Percentiles rank a stretch among this genome's conserved stretches.
Conservation (phyloP, 2,113 vertebrate genomes). For the Ochotona princeps region DNA sequence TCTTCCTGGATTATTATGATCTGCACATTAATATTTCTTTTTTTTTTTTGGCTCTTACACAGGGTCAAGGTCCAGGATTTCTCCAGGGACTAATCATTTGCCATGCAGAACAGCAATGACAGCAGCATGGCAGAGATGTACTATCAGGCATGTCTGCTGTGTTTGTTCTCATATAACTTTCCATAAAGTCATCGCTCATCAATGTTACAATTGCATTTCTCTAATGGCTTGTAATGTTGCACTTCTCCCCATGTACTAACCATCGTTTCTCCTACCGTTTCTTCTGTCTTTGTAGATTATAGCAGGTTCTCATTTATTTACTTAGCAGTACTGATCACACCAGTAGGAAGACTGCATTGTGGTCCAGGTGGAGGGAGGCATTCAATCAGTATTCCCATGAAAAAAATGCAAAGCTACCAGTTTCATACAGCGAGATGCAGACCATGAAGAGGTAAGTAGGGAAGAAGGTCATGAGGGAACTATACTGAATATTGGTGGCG, state of each 20-base stretch:
- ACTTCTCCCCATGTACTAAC: not conserved
- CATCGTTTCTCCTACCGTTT: not conserved
- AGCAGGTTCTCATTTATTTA: not conserved
- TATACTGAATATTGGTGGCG: not conserved
- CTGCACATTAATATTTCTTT: not conserved
- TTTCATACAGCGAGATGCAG: not conserved
- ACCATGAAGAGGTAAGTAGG: not conserved
- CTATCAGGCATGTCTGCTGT: not conserved
- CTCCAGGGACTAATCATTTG: not conserved
- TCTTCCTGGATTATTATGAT: not conserved
- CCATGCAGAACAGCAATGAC: not conserved
- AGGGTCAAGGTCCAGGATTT: not conserved
- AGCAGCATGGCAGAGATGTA: no score
- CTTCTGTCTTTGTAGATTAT: not conserved
- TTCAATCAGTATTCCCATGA: not conserved
- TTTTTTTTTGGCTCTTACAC: no score
- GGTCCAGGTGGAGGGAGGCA: not conserved
- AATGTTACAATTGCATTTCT: conserved; percentile 25
- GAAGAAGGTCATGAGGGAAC: not conserved
- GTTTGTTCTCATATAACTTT: not conserved
- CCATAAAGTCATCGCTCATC: not conserved
- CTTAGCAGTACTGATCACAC: not conserved
- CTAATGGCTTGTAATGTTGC: not conserved
- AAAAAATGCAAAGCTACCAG: not conserved
- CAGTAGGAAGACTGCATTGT: not conserved